Evolutionary conservation across 2,797 vertebrate species (phyloP).

Genomic region (Adrianichthys oophorus): DNA sequence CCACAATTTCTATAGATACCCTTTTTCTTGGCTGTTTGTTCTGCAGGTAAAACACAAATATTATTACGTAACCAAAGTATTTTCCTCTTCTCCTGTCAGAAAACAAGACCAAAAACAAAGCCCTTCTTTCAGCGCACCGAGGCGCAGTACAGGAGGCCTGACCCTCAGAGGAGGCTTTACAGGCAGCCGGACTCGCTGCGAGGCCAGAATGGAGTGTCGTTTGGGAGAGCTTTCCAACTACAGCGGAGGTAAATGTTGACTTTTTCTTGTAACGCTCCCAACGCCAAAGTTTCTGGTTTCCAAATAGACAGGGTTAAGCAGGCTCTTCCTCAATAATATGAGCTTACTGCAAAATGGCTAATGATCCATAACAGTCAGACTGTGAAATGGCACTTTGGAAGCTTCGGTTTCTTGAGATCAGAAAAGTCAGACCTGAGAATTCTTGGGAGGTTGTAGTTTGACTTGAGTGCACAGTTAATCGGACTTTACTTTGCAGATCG

Average conservation of each 20-base stretch:
- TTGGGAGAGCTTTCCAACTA: constrained; percentile 79
- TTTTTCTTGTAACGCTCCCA: too few species aligned
- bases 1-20: too few species aligned
- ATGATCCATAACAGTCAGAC: too few species aligned
- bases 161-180: constrained; percentile 74
- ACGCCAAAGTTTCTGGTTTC: too few species aligned
- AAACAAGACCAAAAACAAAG: constrained; percentile 46
- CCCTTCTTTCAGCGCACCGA: constrained; percentile 61
- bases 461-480: not conserved
- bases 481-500: constrained; percentile 49
- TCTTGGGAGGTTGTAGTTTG: too few species aligned
- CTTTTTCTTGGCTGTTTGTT: not conserved
- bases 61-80: not conserved
- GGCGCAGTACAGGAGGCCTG: constrained; percentile 55
- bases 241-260: constrained; percentile 80
- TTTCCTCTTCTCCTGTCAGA: constrained; percentile 26
- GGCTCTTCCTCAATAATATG: too few species aligned
- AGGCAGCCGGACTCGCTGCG: constrained; percentile 57
- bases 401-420: too few species aligned
- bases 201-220: constrained; percentile 63
- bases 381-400: too few species aligned
- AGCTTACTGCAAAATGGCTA: too few species aligned
- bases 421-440: too few species aligned
- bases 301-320: too few species aligned
- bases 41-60: not conserved